Evolutionary conservation across 2,888 invertebrate genomes (phyloP).

Genomic region (Tachina lurida): DNA sequence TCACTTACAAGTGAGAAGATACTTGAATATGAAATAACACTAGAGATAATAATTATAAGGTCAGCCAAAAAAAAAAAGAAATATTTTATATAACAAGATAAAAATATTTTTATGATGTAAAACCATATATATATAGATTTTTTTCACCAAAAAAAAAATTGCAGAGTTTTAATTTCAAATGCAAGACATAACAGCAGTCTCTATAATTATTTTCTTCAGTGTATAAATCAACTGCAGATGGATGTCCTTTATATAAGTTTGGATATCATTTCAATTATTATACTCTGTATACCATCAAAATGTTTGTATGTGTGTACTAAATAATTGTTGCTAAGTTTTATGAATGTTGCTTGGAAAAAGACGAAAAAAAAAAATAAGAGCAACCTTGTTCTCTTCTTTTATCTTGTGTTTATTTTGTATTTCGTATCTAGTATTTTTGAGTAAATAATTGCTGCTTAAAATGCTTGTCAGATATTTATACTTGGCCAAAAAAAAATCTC

Average conservation of each 20-base stretch:
- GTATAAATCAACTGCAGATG: not conserved
- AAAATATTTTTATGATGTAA: too few relatives aligned
- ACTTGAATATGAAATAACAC: not conserved
- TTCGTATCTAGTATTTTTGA: slow-evolving; percentile 70
- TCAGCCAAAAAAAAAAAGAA: too few relatives aligned
- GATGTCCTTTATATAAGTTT: not conserved
- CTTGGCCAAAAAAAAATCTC: not conserved
- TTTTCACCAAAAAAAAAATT: too few relatives aligned
- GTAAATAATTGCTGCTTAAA: slow-evolving; percentile 81
- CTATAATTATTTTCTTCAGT: not conserved
- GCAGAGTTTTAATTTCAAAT: not conserved
- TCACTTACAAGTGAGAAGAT: not conserved
- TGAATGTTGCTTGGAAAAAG: slow-evolving; percentile 44
- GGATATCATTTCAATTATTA: slow-evolving; percentile 26
- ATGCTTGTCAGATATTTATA: slow-evolving; percentile 78
- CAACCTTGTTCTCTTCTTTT: not conserved
- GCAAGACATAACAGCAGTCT: too few relatives aligned
- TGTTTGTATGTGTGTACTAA: not conserved
- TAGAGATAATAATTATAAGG: not conserved
- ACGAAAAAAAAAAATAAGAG: not conserved
- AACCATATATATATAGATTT: too few relatives aligned
- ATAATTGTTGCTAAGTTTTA: slow-evolving; percentile 26
- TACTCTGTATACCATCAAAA: not conserved
- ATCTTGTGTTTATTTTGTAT: slow-evolving; percentile 21
- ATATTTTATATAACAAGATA: too few relatives aligned